phyloP scores from a whole-genome alignment of 2,113 vertebrate species.

The Seriola aureovittata region DNA sequence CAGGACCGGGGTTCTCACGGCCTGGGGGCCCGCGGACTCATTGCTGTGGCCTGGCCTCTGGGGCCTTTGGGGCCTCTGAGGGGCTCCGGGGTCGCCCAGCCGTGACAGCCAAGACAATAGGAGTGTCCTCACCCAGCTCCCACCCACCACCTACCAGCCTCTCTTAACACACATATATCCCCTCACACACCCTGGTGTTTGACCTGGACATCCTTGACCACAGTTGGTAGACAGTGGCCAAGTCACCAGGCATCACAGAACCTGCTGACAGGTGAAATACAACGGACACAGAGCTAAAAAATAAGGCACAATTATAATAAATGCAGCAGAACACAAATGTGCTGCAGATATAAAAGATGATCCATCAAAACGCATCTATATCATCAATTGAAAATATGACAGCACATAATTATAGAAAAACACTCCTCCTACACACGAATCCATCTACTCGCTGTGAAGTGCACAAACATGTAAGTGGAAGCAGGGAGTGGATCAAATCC shows the following conservation, averaged over 20 bases:
- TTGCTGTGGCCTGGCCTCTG: constrained; percentile 77
- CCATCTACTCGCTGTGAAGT: constrained; percentile 51
- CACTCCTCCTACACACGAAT: constrained; percentile 55
- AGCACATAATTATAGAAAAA: constrained; percentile 55
- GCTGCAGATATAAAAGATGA: not conserved
- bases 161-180: constrained; percentile 55
- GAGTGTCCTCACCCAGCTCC: constrained; percentile 68
- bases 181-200: constrained; percentile 46
- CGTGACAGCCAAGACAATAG: constrained; percentile 82
- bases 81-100: constrained; percentile 75
- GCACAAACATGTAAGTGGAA: constrained; percentile 55
- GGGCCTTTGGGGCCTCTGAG: constrained; percentile 79
- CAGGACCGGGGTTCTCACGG: constrained; percentile 81
- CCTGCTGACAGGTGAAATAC: constrained; percentile 1
- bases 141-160: constrained; percentile 67
- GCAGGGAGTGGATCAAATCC: constrained; percentile 68
- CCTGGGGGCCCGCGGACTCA: constrained; percentile 76
- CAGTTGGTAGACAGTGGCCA: constrained; percentile 33
- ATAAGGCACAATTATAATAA: constrained; percentile 4
- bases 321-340: constrained; percentile 1
- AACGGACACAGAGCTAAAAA: not conserved
- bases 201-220: constrained; percentile 60
- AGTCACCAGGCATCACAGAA: constrained; percentile 22
- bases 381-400: constrained; percentile 30
- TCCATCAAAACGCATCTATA: constrained; percentile 10